Conservation (phyloP, 1,140 invertebrate species). For the Meloidogyne hapla region DNA sequence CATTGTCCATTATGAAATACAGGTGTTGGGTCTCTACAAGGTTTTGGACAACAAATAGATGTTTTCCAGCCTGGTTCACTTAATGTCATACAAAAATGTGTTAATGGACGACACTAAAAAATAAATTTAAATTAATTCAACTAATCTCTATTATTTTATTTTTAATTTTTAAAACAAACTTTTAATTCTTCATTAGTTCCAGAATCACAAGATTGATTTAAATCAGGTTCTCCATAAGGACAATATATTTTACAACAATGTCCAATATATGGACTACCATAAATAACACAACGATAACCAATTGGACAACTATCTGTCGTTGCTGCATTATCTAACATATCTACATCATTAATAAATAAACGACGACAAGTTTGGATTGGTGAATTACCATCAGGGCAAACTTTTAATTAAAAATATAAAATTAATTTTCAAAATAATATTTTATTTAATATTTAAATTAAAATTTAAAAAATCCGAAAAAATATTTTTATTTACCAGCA, state of each 20-base stretch:
- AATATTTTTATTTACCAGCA: constrained; percentile 44
- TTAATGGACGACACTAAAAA: constrained; percentile 53
- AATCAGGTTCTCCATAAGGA: constrained; percentile 63
- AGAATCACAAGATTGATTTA: constrained; percentile 62
- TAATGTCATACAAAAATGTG: constrained; percentile 62
- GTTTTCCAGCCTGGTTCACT: constrained; percentile 64
- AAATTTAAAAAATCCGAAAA: too few species aligned
- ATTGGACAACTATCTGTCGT: constrained; percentile 63
- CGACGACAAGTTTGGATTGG: constrained; percentile 61
- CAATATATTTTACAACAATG: constrained; percentile 60
- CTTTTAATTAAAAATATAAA: too few species aligned
- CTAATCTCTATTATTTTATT: background rate
- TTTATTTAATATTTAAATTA: too few species aligned
- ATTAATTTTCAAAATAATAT: too few species aligned
- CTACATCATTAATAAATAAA: constrained; percentile 62
- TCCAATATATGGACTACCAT: constrained; percentile 63
- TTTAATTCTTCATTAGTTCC: constrained; percentile 62
- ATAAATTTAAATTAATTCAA: too few species aligned
- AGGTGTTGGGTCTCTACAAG: constrained; percentile 62
- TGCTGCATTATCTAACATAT: constrained; percentile 64
- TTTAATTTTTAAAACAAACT: background rate
- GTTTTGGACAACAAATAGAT: constrained; percentile 61
- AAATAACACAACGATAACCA: constrained; percentile 63
- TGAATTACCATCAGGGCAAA: constrained; percentile 61
- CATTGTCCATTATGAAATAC: constrained; percentile 63